Base-by-base conservation (phyloP, 2,113 vertebrate species). In the Etheostoma cragini region DNA sequence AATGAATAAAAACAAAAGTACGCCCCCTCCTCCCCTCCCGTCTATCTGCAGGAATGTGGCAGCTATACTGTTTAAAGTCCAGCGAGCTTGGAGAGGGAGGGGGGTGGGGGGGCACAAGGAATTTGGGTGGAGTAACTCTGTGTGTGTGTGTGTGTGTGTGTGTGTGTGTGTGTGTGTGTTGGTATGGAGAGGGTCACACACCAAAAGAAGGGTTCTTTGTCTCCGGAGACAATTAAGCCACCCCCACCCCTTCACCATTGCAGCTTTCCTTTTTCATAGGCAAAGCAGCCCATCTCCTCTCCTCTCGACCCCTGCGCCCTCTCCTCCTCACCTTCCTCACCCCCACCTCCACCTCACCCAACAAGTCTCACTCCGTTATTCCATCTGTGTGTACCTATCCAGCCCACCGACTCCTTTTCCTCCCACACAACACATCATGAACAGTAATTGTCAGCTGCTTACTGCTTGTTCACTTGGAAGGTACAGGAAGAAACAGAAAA, bases 131-230 rank as follows among this genome's bases (percentile, higher is more conserved):
- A 78, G 86, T 74, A 6, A 46, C 8, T 72, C 42, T 57, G 56
- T 56, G 35, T 72, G 60, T 52, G 71, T 62, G 76, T 72, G 72
- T 58, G 77, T 52, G 46, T 54, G 50, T 53, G 68, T 49, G 50
- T 60, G 68, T 42, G 60, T 45, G 17, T 38, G 35, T 52, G 47
- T 49, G 42, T 71, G 58, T 73, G 64, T 80, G 72, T 54, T 47
- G 24, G 63, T 52, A 45, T 70, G 76, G 70, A 76, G 77, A 62
- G 71, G 74, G 90, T 75, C 80, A 84, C 80, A 72, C 67, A 79
- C 80, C 50, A 82, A 78, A 75, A 85, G 62, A 85, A 86, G 63
- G 77, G 73, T 26, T 87, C 84, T 89, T 91, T 88, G 86, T 91
- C 76, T 85, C 80, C 78, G 58, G 73, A 81, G 87, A 88, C 80